Evolutionary conservation across 2,888 invertebrate species (phyloP).

Genomic region (Chaetoderma sp.): DNA sequence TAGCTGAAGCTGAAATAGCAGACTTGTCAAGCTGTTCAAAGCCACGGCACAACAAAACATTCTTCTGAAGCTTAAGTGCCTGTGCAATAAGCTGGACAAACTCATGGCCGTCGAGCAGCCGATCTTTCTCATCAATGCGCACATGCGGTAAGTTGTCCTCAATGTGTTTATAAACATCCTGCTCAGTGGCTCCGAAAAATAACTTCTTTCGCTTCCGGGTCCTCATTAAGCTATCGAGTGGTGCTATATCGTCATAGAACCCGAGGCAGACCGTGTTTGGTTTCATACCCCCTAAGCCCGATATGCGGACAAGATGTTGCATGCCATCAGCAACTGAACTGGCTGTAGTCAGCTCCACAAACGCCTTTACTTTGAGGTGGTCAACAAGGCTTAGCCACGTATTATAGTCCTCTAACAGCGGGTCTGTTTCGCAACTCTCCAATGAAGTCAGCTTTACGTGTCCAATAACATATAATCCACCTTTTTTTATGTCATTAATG

Average conservation of each 20-base stretch:
- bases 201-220: slow-evolving; percentile 30
- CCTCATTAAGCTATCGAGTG: slow-evolving; percentile 73
- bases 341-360: slow-evolving; percentile 93
- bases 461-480: slow-evolving; percentile 86
- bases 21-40: slow-evolving; percentile 87
- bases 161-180: slow-evolving; percentile 31
- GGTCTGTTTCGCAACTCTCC: slow-evolving; percentile 75
- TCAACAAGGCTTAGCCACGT: slow-evolving; percentile 96
- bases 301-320: slow-evolving; percentile 88
- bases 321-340: slow-evolving; percentile 88
- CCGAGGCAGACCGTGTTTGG: slow-evolving; percentile 95
- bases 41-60: slow-evolving; percentile 91
- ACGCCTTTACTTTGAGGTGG: slow-evolving; percentile 90
- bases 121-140: slow-evolving; percentile 36
- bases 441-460: slow-evolving; percentile 78
- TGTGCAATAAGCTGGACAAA: slow-evolving; percentile 89
- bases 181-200: slow-evolving; percentile 46
- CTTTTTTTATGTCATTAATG: slow-evolving; percentile 96
- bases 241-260: slow-evolving; percentile 83
- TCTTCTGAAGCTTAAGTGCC: slow-evolving; percentile 92
- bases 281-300: slow-evolving; percentile 99
- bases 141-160: slow-evolving; percentile 46
- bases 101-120: slow-evolving; percentile 72
- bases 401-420: slow-evolving; percentile 82
- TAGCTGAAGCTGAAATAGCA: slow-evolving; percentile 78